Evolutionary conservation across 2,113 vertebrate species (phyloP).

Genomic region (Dolichallabes microphthalmus): DNA sequence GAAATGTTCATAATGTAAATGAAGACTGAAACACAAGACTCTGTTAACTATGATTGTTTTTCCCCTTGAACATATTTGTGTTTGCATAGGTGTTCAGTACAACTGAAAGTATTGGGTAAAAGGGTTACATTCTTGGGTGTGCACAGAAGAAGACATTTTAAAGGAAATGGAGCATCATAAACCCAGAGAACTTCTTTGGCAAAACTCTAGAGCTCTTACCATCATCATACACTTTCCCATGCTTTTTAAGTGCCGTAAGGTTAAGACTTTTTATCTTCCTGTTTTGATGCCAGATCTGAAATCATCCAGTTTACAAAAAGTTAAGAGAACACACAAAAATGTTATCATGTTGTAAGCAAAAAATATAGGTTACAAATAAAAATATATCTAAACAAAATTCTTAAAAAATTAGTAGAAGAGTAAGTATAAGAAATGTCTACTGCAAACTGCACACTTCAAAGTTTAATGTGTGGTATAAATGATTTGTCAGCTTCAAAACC

Average conservation of each 20-base stretch:
- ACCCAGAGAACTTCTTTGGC: neutral
- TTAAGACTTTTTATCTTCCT: constrained; percentile 89
- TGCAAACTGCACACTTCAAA: neutral
- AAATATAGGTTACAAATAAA: constrained; percentile 14
- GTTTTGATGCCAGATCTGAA: constrained; percentile 92
- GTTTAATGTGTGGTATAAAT: neutral
- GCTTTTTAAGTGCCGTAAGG: constrained; percentile 85
- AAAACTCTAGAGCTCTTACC: constrained; percentile 66
- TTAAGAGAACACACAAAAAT: neutral
- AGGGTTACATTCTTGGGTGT: neutral
- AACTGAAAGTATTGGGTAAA: neutral
- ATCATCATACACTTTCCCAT: constrained; percentile 87
- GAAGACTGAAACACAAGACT: neutral
- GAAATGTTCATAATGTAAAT: neutral
- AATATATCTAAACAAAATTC: neutral
- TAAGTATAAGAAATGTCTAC: neutral
- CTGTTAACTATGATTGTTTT: neutral
- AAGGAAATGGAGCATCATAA: neutral
- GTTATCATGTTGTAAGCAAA: neutral
- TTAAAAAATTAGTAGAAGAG: neutral
- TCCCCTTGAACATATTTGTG: neutral
- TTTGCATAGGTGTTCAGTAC: neutral
- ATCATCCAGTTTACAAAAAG: neutral
- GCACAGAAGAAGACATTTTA: neutral
- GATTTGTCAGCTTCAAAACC: neutral